Base-by-base conservation (phyloP, 2,888 invertebrate genomes). In the Andrena camellia region DNA sequence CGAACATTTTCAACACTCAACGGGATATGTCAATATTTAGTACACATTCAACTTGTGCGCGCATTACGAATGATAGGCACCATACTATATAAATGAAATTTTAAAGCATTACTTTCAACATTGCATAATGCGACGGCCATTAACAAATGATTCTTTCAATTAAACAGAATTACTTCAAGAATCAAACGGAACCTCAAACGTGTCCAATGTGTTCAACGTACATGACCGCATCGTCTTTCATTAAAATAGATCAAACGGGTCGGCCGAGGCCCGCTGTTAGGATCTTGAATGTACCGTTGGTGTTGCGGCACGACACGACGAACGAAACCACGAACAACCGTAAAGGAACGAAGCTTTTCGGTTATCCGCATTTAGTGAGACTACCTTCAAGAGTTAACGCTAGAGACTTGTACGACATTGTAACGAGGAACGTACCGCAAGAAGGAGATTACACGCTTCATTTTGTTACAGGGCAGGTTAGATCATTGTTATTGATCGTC, bases 381-480 rank as follows among this genome's bases (percentile, higher is more conserved):
- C 92, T 96, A 71, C 95, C 96, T 20, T 95, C 95, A 81, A 92
- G 94, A 66, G 92, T 96, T 68, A 92, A 94, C 64, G 95, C 95
- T 52, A 93, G 93, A 74, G 94, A 94, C 77, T 91, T 96, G 33
- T 94, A 95, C 89, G 93, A 94, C 17, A 93, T 94, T 70, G 92
- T 96, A 0, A 94, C 94, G 66, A 92, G 92, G 60, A 92, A 95
- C 29, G 94, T 95, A 62, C 95, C 95, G 0, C 94, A 94, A 78
- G 93, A 94, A 57, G 92, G 93, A 48, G 91, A 91, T 57, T 96
- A 95, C 88, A 94, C 95, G 54, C 90, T 96, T 29, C 94, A 95
- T 75, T 94, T 95, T 78, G 96, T 96, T 7, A 95, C 95, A 91
- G 96, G 95, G 70, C 93, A 95, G 95, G 96, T 95, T 84, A 78